phyloP scores from a whole-genome alignment of 2,888 invertebrate species.

The Drosophila vallismaia region DNA sequence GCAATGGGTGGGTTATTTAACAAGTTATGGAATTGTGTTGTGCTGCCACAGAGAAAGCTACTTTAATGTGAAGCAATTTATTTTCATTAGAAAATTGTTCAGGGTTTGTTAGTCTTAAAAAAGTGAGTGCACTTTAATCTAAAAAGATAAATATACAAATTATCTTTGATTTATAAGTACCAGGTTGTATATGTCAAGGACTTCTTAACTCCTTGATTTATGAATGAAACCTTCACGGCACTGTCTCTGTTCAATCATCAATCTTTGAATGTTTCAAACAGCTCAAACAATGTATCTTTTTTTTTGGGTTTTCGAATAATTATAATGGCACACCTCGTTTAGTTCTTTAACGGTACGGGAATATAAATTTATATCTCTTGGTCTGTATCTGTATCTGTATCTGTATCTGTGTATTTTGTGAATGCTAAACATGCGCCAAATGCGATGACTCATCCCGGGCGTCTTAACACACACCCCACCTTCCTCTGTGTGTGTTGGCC shows the following conservation, averaged over 20 bases:
- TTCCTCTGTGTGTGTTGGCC: slow-evolving; percentile 43
- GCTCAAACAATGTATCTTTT: too few species aligned
- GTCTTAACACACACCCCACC: too few species aligned
- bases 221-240: too few species aligned
- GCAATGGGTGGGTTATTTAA: slow-evolving; percentile 48
- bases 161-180: neutral
- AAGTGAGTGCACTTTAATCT: neutral
- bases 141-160: neutral
- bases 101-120: neutral
- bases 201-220: too few species aligned
- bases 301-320: neutral
- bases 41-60: neutral
- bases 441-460: slow-evolving; percentile 60
- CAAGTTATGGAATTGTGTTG: slow-evolving; percentile 8
- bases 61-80: slow-evolving; percentile 16
- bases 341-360: slow-evolving; percentile 41
- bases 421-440: slow-evolving; percentile 75
- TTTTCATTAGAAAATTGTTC: slow-evolving; percentile 1
- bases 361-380: slow-evolving; percentile 61
- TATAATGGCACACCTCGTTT: slow-evolving; percentile 47
- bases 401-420: slow-evolving; percentile 56
- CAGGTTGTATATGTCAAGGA: neutral
- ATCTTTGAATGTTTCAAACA: too few species aligned
- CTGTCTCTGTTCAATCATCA: too few species aligned
- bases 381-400: slow-evolving; percentile 25